These are phyloP conservation scores for Aldabrachelys gigantea DNA, from an alignment of 2,113 vertebrate species.

Conservation along the genomic window DNA sequence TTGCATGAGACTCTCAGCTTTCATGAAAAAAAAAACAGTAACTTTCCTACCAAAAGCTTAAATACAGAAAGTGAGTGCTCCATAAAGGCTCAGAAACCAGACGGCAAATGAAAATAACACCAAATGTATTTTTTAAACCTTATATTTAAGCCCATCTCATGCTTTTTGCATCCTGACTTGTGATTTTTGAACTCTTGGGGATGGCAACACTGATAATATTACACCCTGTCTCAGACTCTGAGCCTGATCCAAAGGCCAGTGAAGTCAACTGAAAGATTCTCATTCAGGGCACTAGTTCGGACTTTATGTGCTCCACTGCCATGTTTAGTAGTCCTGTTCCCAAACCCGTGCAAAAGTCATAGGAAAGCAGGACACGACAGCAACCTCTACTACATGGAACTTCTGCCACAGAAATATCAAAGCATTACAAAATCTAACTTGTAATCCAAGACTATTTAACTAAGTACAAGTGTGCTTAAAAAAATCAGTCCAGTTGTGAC, in stretches of 20 bases:
- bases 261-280: background rate
- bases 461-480: conserved; percentile 7
- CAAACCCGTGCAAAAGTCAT: background rate
- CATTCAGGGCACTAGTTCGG: background rate
- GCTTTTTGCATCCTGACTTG: background rate
- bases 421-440: conserved; percentile 17
- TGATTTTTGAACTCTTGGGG: background rate
- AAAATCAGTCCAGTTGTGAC: background rate
- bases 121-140: background rate
- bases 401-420: conserved; percentile 10
- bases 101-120: background rate
- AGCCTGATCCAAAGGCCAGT: background rate
- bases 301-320: background rate
- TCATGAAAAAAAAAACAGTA: background rate
- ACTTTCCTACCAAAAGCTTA: background rate
- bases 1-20: background rate
- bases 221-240: background rate
- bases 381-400: conserved; percentile 34
- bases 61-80: background rate
- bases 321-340: background rate
- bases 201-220: background rate
- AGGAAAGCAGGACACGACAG: background rate
- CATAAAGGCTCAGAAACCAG: background rate
- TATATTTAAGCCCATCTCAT: background rate
- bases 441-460: conserved; percentile 42